Percentiles rank a stretch among this genome's conserved stretches.
These are phyloP conservation scores for Mirza zaza DNA, from an alignment of 2,113 vertebrate species.

Conservation along the genomic window DNA sequence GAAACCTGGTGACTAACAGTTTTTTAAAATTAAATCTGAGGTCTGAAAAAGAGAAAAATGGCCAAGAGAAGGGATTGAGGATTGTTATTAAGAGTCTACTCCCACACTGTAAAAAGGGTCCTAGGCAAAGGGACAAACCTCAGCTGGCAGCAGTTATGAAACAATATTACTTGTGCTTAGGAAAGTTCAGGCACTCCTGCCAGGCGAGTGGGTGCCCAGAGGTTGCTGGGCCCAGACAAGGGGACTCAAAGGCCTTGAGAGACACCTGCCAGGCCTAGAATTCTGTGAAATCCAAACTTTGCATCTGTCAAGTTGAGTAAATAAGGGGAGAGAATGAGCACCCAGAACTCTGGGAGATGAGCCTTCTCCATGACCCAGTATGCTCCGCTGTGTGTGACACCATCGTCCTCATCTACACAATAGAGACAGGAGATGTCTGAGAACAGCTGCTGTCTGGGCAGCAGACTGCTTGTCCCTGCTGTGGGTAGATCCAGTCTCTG, in stretches of 20 bases:
- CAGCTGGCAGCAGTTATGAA: neutral
- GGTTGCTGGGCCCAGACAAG: neutral
- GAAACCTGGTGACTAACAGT: neutral
- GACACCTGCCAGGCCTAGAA: neutral
- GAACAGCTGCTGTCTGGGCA: neutral
- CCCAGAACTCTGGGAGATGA: neutral
- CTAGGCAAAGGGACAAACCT: neutral
- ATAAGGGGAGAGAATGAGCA: neutral
- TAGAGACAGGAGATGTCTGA: neutral
- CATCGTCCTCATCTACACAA: accelerated
- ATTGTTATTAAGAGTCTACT: neutral
- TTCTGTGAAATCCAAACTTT: neutral
- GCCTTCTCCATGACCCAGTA: neutral
- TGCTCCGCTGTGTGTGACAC: neutral
- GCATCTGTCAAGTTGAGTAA: neutral
- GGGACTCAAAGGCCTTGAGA: neutral
- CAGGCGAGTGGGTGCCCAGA: neutral
- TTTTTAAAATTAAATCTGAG: neutral
- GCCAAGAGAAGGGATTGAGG: neutral
- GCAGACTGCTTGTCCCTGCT: neutral
- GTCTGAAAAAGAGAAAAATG: neutral
- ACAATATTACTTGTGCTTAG: neutral
- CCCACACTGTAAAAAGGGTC: neutral
- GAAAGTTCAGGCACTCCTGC: neutral
- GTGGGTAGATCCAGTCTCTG: neutral